These are phyloP conservation scores for Ophioninae sp. DNA, from an alignment of 2,888 invertebrate species.

Conservation along the genomic window DNA sequence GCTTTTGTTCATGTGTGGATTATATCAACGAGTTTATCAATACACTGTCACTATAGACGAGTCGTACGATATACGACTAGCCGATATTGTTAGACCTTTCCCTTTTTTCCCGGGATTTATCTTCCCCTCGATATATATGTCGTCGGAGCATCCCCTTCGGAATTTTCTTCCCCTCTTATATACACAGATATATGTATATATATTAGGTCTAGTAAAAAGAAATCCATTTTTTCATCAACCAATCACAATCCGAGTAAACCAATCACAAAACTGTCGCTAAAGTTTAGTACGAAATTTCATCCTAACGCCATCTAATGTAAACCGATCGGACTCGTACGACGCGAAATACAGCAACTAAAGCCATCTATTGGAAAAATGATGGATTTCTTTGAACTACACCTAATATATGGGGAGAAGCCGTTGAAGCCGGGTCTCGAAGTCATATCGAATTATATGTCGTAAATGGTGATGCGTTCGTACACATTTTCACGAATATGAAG, in stretches of 20 bases:
- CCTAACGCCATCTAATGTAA: no score
- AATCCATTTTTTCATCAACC: no score
- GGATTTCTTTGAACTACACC: no score
- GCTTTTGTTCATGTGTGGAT: not conserved
- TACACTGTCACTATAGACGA: not conserved
- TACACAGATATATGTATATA: no score
- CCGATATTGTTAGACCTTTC: not conserved
- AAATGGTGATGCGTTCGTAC: constrained; percentile 14
- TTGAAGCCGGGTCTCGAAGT: constrained; percentile 47
- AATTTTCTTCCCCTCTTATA: no score
- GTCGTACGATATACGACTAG: not conserved
- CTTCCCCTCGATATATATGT: not conserved
- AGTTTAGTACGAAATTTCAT: no score
- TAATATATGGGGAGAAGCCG: constrained; percentile 51
- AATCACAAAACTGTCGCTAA: no score
- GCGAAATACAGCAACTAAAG: no score
- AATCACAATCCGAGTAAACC: no score
- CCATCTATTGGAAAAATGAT: no score
- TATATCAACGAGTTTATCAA: not conserved
- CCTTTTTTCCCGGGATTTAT: not conserved
- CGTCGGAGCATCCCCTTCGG: not conserved
- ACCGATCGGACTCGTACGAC: no score
- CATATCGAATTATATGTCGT: constrained; percentile 41
- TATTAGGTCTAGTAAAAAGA: no score
- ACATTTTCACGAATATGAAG: not conserved